Percentiles rank a stretch among this genome's conserved stretches.
phyloP scores from a whole-genome alignment of 2,113 vertebrate species.

The Marmota monax region DNA sequence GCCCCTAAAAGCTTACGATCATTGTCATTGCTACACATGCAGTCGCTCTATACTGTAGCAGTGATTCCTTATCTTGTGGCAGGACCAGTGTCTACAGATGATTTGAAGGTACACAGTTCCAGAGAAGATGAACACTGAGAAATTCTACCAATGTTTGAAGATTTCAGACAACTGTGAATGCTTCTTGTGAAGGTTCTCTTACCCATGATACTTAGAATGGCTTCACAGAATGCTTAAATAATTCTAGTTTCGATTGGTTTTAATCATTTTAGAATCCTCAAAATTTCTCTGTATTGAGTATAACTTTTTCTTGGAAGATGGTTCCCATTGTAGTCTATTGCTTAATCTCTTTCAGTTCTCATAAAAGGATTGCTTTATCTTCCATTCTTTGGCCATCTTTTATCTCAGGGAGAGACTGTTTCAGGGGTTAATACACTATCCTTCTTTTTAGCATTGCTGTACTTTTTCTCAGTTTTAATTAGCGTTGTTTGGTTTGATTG shows the following conservation, averaged over 20 bases:
- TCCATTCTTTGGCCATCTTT: neutral
- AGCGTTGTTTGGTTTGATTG: conserved; percentile 76
- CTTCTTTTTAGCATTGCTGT: neutral
- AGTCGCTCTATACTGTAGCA: neutral
- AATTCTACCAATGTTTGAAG: neutral
- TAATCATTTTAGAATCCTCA: neutral
- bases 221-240: neutral
- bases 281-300: neutral
- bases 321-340: neutral
- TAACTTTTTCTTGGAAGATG: neutral
- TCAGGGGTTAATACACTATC: neutral
- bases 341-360: neutral
- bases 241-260: neutral
- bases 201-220: neutral
- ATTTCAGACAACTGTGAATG: neutral
- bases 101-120: neutral
- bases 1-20: neutral
- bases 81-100: neutral
- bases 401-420: neutral
- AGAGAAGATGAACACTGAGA: neutral
- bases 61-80: neutral
- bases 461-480: conserved; percentile 71
- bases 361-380: neutral
- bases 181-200: neutral
- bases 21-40: too few relatives aligned